A percentile compares a stretch with the other conserved stretches of the same genome.
phyloP scores from a whole-genome alignment of 2,113 vertebrate genomes.

The Cryptomyrus ogoouensis region DNA sequence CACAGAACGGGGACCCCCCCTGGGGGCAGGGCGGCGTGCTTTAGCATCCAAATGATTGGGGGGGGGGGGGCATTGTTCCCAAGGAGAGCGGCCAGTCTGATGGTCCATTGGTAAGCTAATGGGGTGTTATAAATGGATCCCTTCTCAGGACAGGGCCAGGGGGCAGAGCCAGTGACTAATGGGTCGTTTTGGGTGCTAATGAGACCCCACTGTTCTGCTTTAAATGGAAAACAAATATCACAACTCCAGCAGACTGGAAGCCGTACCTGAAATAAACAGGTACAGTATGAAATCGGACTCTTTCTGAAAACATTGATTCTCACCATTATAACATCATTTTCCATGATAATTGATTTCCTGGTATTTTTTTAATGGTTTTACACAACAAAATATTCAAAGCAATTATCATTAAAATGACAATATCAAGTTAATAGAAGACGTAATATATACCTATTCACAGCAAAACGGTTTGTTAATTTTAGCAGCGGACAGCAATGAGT shows the following conservation, averaged over 20 bases:
- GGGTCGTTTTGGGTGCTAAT: not conserved
- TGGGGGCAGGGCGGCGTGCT: constrained; percentile 37
- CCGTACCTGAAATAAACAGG: not conserved
- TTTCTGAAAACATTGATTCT: not conserved
- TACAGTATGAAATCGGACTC: not conserved
- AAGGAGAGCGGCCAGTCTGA: constrained; percentile 43
- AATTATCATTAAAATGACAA: not conserved
- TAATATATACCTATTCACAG: not conserved
- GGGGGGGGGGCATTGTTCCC: constrained; percentile 39
- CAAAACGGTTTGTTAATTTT: not conserved
- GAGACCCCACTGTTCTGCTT: not conserved
- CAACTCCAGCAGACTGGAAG: not conserved
- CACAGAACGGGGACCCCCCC: constrained; percentile 35
- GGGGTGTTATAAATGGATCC: constrained; percentile 31
- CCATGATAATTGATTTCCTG: not conserved
- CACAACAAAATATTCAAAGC: not conserved
- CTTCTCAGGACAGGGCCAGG: not conserved
- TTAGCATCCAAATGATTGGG: constrained; percentile 57
- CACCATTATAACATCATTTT: not conserved
- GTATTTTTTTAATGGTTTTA: not conserved
- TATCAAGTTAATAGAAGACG: not conserved
- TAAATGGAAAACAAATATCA: not conserved
- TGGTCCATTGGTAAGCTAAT: constrained; percentile 40
- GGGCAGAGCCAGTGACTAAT: not conserved
- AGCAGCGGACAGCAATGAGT: not conserved